Evolutionary conservation across 2,113 vertebrate species (phyloP), one percentile per base, ranked within the genome.

Genomic region (Miniopterus natalensis): DNA sequence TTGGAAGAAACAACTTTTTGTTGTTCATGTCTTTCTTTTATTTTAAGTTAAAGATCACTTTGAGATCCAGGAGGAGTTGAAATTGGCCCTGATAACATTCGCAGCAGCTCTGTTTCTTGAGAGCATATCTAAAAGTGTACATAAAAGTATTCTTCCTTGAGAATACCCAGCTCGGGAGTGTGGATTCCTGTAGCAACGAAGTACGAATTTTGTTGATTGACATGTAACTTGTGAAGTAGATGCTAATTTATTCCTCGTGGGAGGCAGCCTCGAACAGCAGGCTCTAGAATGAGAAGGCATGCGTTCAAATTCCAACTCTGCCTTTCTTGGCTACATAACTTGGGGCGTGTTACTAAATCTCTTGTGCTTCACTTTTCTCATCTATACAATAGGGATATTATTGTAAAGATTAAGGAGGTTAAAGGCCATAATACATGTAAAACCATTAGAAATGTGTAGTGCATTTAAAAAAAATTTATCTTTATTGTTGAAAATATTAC

Each of bases 361-460:
- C 29, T 36, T 49, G 4, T 63, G 10, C 29, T 55, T 85, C 31
- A 47, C 20, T 70, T 92, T 88, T 55, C 42, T 95, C 55, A 36
- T 89, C 70, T 88, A 14, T 40, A 85, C 79, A 85, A 14, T 70
- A 25, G 61, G 51, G 25, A 13, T 84, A 65, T 45, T 78, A 36
- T 77, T 71, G 73, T 95, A 83, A 77, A 36, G 63, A 71, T 79
- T 89, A 65, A 57, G 80, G 68, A n/a, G 63, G 70, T 68, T 81
- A 71, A 77, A 94, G 42, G 59, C 80, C 17, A 63, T 40, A 77
- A 71, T 15, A 65, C 17, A 36, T 14, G 25, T 47, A 77, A 90
- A 59, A 40, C 17, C 75, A 51, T 51, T 77, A 92, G 21, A 86
- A 57, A 68, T 75, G 27, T 90, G 61, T 80, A 70, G 21, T 66